Evolutionary conservation across 2,888 invertebrate genomes (phyloP).

Genomic region (Lingula anatina): DNA sequence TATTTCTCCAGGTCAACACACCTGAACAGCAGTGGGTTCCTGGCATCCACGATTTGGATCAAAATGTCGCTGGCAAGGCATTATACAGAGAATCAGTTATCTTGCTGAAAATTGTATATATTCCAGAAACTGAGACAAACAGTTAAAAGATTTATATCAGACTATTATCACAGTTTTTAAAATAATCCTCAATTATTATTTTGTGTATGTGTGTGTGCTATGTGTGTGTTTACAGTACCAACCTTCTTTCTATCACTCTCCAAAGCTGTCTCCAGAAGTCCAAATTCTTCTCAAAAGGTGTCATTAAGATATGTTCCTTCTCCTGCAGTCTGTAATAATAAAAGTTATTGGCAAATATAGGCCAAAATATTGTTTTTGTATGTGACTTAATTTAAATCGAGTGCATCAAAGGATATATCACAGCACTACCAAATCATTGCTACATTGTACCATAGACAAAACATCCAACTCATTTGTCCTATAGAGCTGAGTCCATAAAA

Average conservation of each 20-base stretch:
- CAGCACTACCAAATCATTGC: neutral
- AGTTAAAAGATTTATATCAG: no score
- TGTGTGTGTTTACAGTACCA: no score
- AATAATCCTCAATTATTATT: no score
- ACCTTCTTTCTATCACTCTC: conserved; percentile 89
- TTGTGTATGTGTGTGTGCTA: no score
- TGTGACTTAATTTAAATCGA: neutral
- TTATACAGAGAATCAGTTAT: no score
- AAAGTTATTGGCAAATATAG: no score
- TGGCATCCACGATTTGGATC: conserved; percentile 90
- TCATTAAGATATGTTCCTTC: conserved; percentile 73
- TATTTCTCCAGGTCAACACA: conserved; percentile 87
- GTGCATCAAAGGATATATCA: neutral
- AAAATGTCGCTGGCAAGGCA: conserved; percentile 76
- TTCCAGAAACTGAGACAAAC: no score
- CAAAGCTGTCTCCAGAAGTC: conserved; percentile 98
- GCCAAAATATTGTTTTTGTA: neutral
- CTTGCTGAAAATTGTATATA: no score
- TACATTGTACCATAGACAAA: neutral
- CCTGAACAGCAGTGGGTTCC: conserved; percentile 89
- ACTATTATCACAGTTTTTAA: no score
- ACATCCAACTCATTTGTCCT: no score
- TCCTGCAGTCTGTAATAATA: conserved; percentile 37
- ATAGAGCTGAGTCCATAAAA: no score
- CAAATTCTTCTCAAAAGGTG: conserved; percentile 95